A percentile compares a stretch with the other conserved stretches of the same genome.
phyloP scores from a whole-genome alignment of 2,797 vertebrate species.

The Enteromius radiatus region DNA sequence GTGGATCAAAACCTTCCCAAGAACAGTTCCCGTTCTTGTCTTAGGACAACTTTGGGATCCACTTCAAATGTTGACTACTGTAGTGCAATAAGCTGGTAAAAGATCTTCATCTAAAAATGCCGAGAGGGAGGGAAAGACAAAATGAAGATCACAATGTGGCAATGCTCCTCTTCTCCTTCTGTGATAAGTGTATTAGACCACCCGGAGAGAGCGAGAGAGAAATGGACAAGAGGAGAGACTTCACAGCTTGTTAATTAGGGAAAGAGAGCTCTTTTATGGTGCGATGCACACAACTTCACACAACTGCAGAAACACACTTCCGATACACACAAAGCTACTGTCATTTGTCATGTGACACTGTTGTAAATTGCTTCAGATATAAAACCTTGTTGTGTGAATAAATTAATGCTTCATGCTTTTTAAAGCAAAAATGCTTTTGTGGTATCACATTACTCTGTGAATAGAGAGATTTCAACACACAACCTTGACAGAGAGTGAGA shows the following conservation, averaged over 20 bases:
- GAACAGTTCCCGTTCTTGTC: too few species aligned
- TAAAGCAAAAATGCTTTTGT: background rate
- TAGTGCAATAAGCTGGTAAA: background rate
- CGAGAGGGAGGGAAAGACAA: constrained; percentile 16
- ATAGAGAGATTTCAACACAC: background rate
- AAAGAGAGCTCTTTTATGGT: constrained; percentile 37
- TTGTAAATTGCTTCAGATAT: background rate
- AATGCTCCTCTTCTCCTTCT: constrained; percentile 2
- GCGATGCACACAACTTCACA: constrained; percentile 27
- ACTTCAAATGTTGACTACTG: too few species aligned
- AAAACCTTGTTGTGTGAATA: background rate
- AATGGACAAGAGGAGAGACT: constrained; percentile 14
- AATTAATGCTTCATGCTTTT: background rate
- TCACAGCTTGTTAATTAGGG: constrained; percentile 45
- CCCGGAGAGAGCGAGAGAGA: constrained; percentile 1
- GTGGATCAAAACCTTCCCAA: too few species aligned
- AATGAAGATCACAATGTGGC: constrained; percentile 1
- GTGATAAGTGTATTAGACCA: constrained; percentile 29
- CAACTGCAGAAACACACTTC: constrained; percentile 1
- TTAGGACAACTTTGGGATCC: too few species aligned
- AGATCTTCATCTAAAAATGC: constrained; percentile 2
- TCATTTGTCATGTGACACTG: constrained; percentile 3
- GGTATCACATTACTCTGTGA: background rate
- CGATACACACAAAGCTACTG: background rate
- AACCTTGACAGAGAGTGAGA: background rate